These are phyloP conservation scores for Coptodon rendalli DNA, from an alignment of 2,113 vertebrate species.

Conservation along the genomic window DNA sequence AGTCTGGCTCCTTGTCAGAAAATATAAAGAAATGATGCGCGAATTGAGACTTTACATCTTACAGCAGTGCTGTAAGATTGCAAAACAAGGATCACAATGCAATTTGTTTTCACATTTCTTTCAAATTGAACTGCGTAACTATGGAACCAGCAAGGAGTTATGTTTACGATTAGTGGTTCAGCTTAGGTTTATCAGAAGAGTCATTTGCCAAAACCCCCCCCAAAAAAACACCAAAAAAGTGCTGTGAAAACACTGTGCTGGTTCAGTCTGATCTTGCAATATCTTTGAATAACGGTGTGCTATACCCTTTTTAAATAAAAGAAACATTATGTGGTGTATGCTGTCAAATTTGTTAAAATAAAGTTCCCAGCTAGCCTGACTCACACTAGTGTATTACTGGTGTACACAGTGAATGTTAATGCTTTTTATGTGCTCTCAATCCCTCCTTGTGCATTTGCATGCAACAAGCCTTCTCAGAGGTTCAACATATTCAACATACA, in stretches of 20 bases:
- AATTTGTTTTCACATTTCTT: background rate
- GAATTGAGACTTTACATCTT: background rate
- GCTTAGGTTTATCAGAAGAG: background rate
- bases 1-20: background rate
- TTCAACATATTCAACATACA: background rate
- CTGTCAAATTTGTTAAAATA: background rate
- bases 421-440: background rate
- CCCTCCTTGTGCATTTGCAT: background rate
- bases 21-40: background rate
- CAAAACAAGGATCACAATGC: background rate
- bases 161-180: background rate
- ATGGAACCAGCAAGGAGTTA: background rate
- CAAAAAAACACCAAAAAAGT: background rate
- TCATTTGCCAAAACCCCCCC: background rate
- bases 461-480: background rate
- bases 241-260: background rate
- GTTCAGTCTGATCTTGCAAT: background rate
- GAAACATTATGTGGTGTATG: background rate
- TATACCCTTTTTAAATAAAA: background rate
- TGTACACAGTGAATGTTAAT: constrained; percentile 25
- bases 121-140: background rate
- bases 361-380: background rate
- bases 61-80: background rate
- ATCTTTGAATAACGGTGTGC: background rate
- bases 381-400: background rate